Percentiles rank a stretch among this genome's conserved stretches.
phyloP scores from a whole-genome alignment of 64 coral and sea anemone genomes.

The Anthopleura sola region DNA sequence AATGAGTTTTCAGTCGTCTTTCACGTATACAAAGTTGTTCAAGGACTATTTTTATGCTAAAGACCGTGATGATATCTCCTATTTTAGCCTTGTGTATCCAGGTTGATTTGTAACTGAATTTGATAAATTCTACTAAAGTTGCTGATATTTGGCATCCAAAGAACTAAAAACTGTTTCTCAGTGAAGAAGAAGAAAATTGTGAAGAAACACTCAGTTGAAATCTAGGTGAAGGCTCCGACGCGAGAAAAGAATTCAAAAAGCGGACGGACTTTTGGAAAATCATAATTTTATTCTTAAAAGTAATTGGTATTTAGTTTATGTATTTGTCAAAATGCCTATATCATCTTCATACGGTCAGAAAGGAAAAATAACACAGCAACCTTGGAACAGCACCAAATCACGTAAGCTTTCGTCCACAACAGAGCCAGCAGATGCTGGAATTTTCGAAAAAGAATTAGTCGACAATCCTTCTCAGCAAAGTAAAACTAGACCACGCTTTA shows the following conservation, averaged over 20 bases:
- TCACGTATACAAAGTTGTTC: neutral
- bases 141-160: neutral
- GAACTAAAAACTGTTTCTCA: neutral
- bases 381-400: slow-evolving; percentile 19
- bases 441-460: neutral
- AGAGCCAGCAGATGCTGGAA: neutral
- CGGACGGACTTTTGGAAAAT: neutral
- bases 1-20: neutral
- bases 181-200: neutral
- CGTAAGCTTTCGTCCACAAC: neutral
- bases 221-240: neutral
- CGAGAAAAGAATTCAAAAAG: neutral
- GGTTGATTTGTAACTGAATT: neutral
- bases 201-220: neutral
- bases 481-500: neutral
- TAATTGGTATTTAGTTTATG: neutral
- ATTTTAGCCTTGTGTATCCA: neutral
- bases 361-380: neutral
- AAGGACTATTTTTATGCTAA: neutral
- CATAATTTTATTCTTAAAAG: neutral
- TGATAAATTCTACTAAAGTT: neutral
- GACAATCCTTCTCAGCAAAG: neutral
- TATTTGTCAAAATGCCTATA: slow-evolving; percentile 19
- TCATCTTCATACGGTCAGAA: slow-evolving; percentile 13
- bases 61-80: neutral